Evolutionary conservation across 2,888 invertebrate genomes (phyloP), one percentile per base, ranked within the genome.

Genomic region (Ceraclea dissimilis): DNA sequence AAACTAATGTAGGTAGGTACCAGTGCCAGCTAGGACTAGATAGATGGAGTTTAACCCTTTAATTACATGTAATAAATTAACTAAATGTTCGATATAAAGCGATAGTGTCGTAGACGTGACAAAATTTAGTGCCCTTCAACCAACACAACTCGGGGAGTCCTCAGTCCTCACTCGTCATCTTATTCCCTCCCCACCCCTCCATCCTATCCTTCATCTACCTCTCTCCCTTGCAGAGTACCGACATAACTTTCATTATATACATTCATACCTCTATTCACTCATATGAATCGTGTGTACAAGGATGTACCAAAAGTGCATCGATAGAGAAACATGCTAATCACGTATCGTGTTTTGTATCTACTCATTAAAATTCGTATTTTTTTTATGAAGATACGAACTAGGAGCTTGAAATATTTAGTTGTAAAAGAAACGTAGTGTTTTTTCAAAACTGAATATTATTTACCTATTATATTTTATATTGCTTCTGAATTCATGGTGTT

Each of bases 21-120:
- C n/a, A n/a, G n/a, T n/a, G n/a, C n/a, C n/a, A n/a, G n/a, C n/a
- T n/a, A n/a, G n/a, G n/a, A n/a, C 4, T 39, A 39, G 39, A 39
- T 8, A 39, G 39, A 39, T 39, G 39, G 39, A 5, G 39, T 49
- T 19, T 49, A 26, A 53, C 60, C 61, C 63, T 61, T 63, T 63
- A 63, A 63, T 63, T 63, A 63, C 61, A 57, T 60, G 58, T 60
- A 61, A 57, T 63, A 63, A 63, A 63, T 63, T 63, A 61, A 57
- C 58, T 50, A 60, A 63, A 63, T 59, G 63, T 60, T 63, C 63
- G 63, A 63, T 61, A 61, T 63, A 59, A 59, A 60, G 63, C 63
- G 63, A 63, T 63, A 63, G 61, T 63, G 63, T 61, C 63, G 59
- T 55, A 63, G 63, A 63, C 63, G 61, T 63, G 61, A 61, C 61